Evolutionary conservation across 2,888 invertebrate genomes (phyloP).

Genomic region (Sthenelais limicola): DNA sequence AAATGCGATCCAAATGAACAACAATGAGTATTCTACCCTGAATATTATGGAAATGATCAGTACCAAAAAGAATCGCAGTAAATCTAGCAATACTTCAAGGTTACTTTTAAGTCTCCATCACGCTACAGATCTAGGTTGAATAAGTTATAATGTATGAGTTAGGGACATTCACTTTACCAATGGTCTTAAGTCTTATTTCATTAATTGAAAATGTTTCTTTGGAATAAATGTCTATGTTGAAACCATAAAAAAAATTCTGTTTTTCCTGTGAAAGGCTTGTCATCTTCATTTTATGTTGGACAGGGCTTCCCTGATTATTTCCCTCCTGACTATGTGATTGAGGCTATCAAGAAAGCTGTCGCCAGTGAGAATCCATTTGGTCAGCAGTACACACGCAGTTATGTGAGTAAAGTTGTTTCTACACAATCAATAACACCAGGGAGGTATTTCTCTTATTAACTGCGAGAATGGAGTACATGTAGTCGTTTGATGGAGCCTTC

Average conservation of each 20-base stretch:
- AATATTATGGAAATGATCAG: neutral
- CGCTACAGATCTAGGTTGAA: neutral
- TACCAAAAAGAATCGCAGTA: neutral
- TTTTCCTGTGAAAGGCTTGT: neutral
- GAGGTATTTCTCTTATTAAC: no score
- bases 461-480: no score
- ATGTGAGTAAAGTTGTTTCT: slow-evolving; percentile 78
- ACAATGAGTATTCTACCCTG: neutral
- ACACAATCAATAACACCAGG: no score
- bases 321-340: slow-evolving; percentile 83
- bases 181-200: neutral
- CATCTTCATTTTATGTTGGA: slow-evolving; percentile 32
- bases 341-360: slow-evolving; percentile 81
- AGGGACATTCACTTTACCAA: neutral
- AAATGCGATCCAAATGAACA: no score
- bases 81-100: neutral
- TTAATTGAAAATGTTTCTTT: neutral
- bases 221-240: neutral
- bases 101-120: no score
- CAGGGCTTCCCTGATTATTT: slow-evolving; percentile 93
- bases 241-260: neutral
- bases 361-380: slow-evolving; percentile 80
- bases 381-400: slow-evolving; percentile 95
- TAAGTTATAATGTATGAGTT: neutral
- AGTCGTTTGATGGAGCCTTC: no score